phyloP scores from a whole-genome alignment of 2,888 invertebrate species.

The Sycophila texana region DNA sequence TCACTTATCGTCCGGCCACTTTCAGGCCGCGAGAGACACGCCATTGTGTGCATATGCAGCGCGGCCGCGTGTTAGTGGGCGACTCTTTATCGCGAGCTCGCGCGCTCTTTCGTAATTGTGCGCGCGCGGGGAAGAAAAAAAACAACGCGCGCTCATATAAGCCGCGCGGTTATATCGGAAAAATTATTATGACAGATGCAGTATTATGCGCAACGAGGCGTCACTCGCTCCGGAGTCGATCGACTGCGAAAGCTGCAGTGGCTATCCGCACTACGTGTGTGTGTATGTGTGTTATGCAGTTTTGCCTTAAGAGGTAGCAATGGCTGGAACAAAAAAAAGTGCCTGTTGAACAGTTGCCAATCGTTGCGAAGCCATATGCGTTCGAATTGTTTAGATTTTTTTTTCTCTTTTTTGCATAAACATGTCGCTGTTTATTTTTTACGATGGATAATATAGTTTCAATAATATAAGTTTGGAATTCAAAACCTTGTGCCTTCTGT shows the following conservation, averaged over 20 bases:
- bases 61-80: background rate
- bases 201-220: conserved; percentile 35
- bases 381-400: too few relatives aligned
- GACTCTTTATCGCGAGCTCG: background rate
- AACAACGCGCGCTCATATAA: conserved; percentile 10
- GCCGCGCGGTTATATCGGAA: conserved; percentile 33
- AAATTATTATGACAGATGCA: conserved; percentile 56
- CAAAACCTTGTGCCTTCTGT: too few relatives aligned
- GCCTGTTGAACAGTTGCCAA: background rate
- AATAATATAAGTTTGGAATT: too few relatives aligned
- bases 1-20: conserved; percentile 39
- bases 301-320: conserved; percentile 6
- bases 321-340: background rate
- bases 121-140: too few relatives aligned
- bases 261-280: too few relatives aligned
- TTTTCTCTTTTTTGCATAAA: too few relatives aligned
- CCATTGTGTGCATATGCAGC: background rate
- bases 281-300: too few relatives aligned
- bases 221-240: conserved; percentile 30
- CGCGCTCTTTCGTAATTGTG: conserved; percentile 36
- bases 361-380: too few relatives aligned
- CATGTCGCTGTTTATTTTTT: too few relatives aligned
- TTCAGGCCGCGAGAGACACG: conserved; percentile 34
- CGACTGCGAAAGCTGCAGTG: conserved; percentile 30
- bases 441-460: background rate